A percentile compares a stretch with the other conserved stretches of the same genome.
Conservation (phyloP, 2,888 invertebrate species). For the Eupithecia pulchellata region DNA sequence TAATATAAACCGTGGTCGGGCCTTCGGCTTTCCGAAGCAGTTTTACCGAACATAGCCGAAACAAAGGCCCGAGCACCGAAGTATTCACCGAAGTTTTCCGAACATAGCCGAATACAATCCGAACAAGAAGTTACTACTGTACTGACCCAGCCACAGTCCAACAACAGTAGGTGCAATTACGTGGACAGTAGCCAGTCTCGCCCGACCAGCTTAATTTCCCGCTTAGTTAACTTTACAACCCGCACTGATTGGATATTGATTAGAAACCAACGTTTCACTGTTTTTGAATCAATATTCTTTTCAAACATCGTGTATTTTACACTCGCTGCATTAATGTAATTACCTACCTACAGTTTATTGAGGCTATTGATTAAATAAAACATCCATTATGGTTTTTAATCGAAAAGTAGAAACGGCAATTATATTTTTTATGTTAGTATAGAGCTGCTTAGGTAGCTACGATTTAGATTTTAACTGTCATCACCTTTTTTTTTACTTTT, state of each 20-base stretch:
- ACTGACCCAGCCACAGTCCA: slow-evolving; percentile 5
- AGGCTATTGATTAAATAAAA: slow-evolving; percentile 78
- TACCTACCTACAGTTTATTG: slow-evolving; percentile 76
- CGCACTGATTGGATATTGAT: slow-evolving; percentile 83
- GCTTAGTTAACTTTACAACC: slow-evolving; percentile 83
- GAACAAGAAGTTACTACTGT: not conserved
- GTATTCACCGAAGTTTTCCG: not conserved
- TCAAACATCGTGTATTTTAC: slow-evolving; percentile 79
- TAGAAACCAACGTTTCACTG: slow-evolving; percentile 77
- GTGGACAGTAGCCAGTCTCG: slow-evolving; percentile 50
- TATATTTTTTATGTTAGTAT: slow-evolving; percentile 33
- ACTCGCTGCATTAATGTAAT: slow-evolving; percentile 80
- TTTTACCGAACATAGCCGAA: not conserved
- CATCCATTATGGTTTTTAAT: slow-evolving; percentile 66
- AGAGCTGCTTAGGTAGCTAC: slow-evolving; percentile 8
- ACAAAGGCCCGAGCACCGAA: not conserved
- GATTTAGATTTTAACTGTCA: not conserved
- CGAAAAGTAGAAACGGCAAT: slow-evolving; percentile 43
- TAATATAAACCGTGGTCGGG: no score
- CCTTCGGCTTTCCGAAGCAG: no score
- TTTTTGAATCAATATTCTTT: slow-evolving; percentile 76
- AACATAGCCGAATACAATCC: not conserved
- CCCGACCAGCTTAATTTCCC: slow-evolving; percentile 78
- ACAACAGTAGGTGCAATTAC: slow-evolving; percentile 26
- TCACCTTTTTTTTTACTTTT: not conserved